Conservation (phyloP, 1,140 invertebrate genomes). For the Hydropsyche tenuis region DNA sequence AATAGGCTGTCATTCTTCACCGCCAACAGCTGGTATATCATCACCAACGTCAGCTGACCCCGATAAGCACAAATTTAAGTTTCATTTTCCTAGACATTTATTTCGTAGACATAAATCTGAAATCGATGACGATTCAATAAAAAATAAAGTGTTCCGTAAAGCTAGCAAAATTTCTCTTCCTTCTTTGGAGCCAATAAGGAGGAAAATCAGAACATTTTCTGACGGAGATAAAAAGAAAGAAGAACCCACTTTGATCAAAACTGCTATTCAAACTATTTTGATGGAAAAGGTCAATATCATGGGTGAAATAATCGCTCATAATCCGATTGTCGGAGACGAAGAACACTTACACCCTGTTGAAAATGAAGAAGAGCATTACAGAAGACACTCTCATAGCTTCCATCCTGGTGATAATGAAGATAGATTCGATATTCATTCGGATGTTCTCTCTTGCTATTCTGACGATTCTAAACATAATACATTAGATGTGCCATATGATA, state of each 20-base stretch:
- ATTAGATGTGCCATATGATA: not conserved
- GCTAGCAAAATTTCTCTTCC: conserved; percentile 32
- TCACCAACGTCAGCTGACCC: not conserved
- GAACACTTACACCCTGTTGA: conserved; percentile 30
- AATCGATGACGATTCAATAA: conserved; percentile 5
- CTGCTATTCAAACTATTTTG: conserved; percentile 63
- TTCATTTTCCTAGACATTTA: conserved; percentile 43
- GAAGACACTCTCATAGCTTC: not conserved
- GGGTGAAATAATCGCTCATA: conserved; percentile 46
- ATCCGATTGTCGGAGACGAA: conserved; percentile 47
- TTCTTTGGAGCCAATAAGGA: conserved; percentile 35
- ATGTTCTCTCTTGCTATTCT: not conserved
- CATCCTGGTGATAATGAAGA: not conserved
- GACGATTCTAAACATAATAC: conserved; percentile 2
- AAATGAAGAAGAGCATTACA: not conserved
- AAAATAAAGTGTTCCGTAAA: conserved; percentile 19
- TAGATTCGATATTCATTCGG: not conserved
- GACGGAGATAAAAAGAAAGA: conserved; percentile 52
- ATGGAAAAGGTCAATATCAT: conserved; percentile 58
- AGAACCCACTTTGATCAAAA: conserved; percentile 56
- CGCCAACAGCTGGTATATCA: not conserved
- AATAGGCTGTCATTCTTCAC: conserved; percentile 36
- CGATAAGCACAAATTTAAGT: conserved; percentile 34
- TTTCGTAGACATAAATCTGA: conserved; percentile 44
- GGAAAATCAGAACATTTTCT: conserved; percentile 52